Base-by-base conservation (phyloP, 2,797 vertebrate species). In the Echiichthys vipera region DNA sequence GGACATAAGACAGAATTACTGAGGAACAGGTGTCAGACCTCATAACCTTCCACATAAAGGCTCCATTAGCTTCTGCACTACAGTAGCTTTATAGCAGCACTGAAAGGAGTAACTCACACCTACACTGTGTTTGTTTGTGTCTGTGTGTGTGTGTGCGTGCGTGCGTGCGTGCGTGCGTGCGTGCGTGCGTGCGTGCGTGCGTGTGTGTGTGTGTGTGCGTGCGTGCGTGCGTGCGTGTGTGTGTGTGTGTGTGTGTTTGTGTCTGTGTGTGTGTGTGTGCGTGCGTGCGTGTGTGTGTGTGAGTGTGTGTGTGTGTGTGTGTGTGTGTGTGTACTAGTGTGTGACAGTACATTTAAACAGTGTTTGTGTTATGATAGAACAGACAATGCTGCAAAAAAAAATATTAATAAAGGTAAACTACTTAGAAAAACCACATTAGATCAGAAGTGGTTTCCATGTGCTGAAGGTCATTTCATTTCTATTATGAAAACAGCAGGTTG, bases 41-140 rank as follows among this genome's bases (percentile, higher is more conserved):
- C 80, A 70, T 72, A 88, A 83, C 63, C 77, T 65, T 81, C 70
- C 47, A 65, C 50, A 77, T 89, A 90, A 91, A 91, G 86, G 77
- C 82, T 86, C 7, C 59, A 81, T 90, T 86, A 88, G 82, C 81
- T 76, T 55, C 73, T 59, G 77, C 69, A 34, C 56, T 29, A 46
- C 56, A 68, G 50, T 37, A 59, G 67, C 54, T 78, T 69, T 82
- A 73, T 68, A 72, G 85, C 77, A 83, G 81, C 84, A 65, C 32
- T 76, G 45, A 61, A 57, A 78, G 30, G 20, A 57, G 27, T 39
- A 53, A 62, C 22, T 13, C 29, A 59, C 51, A 62, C 45, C 27
- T 53, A 13, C 25, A 57, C 25, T 36, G 13, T 64, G 50, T 50
- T 11, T 36, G 14, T 64, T n/a, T n/a, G 18, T 27, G 34, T 36